These are phyloP conservation scores for Erannis defoliaria DNA, from an alignment of 2,888 invertebrate species.

Conservation along the genomic window DNA sequence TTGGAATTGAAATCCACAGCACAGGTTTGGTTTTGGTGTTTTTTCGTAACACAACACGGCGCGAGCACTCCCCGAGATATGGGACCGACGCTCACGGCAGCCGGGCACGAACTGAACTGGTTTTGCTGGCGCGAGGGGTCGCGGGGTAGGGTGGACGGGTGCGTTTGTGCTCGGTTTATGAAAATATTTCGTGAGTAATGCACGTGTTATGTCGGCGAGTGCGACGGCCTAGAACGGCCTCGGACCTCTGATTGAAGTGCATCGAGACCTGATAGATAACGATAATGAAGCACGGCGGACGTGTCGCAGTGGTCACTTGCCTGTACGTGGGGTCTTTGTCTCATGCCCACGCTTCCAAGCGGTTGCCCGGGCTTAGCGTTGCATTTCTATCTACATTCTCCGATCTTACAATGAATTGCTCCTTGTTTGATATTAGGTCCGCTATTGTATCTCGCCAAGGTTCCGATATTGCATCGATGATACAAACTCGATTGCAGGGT, in stretches of 20 bases:
- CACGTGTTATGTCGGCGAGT: slow-evolving; percentile 84
- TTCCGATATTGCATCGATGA: slow-evolving; percentile 51
- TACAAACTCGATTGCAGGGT: slow-evolving; percentile 36
- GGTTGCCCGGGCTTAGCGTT: slow-evolving; percentile 59
- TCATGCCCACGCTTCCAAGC: slow-evolving; percentile 60
- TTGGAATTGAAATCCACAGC: slow-evolving; percentile 74
- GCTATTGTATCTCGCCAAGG: slow-evolving; percentile 43
- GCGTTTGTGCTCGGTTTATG: slow-evolving; percentile 84
- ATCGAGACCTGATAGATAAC: slow-evolving; percentile 65
- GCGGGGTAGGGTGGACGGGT: slow-evolving; percentile 70
- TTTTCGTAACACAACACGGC: slow-evolving; percentile 81
- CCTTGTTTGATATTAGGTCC: slow-evolving; percentile 57
- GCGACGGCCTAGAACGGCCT: slow-evolving; percentile 84
- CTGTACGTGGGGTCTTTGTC: slow-evolving; percentile 65
- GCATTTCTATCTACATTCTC: slow-evolving; percentile 69
- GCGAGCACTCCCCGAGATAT: slow-evolving; percentile 52
- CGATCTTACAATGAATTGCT: slow-evolving; percentile 70
- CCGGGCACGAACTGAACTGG: slow-evolving; percentile 85
- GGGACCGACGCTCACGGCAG: slow-evolving; percentile 80
- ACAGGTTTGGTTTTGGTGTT: slow-evolving; percentile 79
- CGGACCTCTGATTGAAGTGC: slow-evolving; percentile 80
- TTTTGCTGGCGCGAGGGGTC: slow-evolving; percentile 69
- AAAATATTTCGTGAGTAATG: slow-evolving; percentile 87
- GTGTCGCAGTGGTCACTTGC: slow-evolving; percentile 50
- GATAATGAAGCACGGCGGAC: slow-evolving; percentile 60